These are phyloP conservation scores for Parasteatoda tepidariorum DNA, from an alignment of 1,140 invertebrate species.

Conservation along the genomic window DNA sequence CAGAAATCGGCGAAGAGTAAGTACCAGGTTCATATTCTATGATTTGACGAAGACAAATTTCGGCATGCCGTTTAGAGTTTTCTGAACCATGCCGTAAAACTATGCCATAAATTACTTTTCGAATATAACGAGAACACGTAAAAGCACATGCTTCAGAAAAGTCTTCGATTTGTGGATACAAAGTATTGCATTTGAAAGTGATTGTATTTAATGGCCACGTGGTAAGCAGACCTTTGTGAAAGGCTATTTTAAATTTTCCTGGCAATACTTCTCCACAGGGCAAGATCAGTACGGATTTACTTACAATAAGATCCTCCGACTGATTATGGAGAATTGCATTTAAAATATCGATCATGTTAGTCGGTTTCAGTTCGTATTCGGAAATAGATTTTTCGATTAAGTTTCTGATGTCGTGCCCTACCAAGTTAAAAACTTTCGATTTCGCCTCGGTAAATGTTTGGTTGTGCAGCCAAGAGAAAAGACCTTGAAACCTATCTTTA, in stretches of 20 bases:
- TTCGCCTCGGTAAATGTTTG: slow-evolving; percentile 76
- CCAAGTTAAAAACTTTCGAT: slow-evolving; percentile 62
- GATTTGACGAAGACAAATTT: slow-evolving; percentile 68
- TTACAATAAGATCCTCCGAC: not conserved
- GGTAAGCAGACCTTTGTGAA: slow-evolving; percentile 74
- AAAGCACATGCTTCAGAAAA: slow-evolving; percentile 74
- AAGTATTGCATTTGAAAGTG: slow-evolving; percentile 75
- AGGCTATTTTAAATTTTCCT: slow-evolving; percentile 76
- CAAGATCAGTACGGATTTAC: slow-evolving; percentile 29
- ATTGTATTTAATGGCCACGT: slow-evolving; percentile 77
- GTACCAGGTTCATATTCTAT: slow-evolving; percentile 66
- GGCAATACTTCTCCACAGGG: slow-evolving; percentile 68
- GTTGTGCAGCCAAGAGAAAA: slow-evolving; percentile 82
- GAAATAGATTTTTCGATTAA: slow-evolving; percentile 62
- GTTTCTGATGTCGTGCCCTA: slow-evolving; percentile 63
- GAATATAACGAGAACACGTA: slow-evolving; percentile 74
- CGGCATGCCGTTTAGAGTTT: slow-evolving; percentile 64
- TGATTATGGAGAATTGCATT: too few relatives aligned
- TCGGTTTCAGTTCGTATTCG: slow-evolving; percentile 62
- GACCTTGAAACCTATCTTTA: slow-evolving; percentile 73
- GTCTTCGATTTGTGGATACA: slow-evolving; percentile 80
- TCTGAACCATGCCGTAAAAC: slow-evolving; percentile 69
- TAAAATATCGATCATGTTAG: slow-evolving; percentile 8
- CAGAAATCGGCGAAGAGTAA: slow-evolving; percentile 64
- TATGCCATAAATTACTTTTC: slow-evolving; percentile 77